These are phyloP conservation scores for Ochropacha duplaris DNA, from an alignment of 2,888 invertebrate species.

Conservation along the genomic window DNA sequence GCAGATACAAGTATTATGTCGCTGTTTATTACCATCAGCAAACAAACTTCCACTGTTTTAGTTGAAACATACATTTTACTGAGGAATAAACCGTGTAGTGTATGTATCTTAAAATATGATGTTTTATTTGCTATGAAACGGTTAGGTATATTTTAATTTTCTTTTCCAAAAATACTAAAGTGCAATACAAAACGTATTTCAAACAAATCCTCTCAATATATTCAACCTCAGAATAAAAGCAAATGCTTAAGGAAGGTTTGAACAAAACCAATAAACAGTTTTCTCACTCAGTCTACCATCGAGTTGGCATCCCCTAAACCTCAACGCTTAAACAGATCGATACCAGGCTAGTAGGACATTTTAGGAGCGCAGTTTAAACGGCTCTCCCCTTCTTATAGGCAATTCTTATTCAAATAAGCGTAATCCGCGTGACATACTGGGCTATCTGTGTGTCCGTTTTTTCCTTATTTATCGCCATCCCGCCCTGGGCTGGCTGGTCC, in stretches of 20 bases:
- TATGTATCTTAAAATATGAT: not conserved
- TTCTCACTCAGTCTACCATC: slow-evolving; percentile 5
- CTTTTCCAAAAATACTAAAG: no score
- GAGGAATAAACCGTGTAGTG: not conserved
- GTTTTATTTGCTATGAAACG: not conserved
- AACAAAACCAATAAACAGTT: slow-evolving; percentile 18
- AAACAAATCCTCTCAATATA: not conserved
- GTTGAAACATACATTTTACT: not conserved
- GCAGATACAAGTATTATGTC: slow-evolving; percentile 1
- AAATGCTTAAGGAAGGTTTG: not conserved
- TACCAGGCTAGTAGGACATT: slow-evolving; percentile 60
- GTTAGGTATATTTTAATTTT: no score
- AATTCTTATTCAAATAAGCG: slow-evolving; percentile 78
- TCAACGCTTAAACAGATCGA: slow-evolving; percentile 53
- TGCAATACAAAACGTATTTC: not conserved
- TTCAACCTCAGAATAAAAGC: not conserved
- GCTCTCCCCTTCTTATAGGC: slow-evolving; percentile 65
- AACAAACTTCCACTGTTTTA: not conserved
- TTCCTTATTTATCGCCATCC: slow-evolving; percentile 72
- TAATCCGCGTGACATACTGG: slow-evolving; percentile 76
- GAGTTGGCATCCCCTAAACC: slow-evolving; percentile 22
- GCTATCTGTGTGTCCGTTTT: slow-evolving; percentile 70
- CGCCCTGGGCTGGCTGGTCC: slow-evolving; percentile 60
- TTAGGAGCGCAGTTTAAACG: slow-evolving; percentile 57
- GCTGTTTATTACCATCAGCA: slow-evolving; percentile 1